A percentile compares a stretch with the other conserved stretches of the same genome.
Conservation (phyloP, 2,797 vertebrate genomes). For the Amblyopsis hoosieri region DNA sequence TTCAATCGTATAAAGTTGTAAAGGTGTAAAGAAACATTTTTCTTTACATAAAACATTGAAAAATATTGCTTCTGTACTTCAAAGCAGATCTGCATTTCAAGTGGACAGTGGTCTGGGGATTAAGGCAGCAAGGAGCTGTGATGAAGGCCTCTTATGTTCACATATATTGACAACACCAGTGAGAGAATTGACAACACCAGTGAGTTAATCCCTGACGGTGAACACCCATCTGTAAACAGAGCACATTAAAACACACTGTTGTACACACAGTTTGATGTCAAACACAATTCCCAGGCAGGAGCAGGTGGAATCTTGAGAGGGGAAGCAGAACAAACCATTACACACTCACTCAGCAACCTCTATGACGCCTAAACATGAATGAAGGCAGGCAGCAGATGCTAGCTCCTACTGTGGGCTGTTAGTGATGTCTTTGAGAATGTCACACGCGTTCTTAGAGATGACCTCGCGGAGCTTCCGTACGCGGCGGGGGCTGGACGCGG, state of each 20-base stretch:
- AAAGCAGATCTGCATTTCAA: conserved; percentile 34
- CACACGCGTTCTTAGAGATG: conserved; percentile 94
- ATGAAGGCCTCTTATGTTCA: conserved; percentile 62
- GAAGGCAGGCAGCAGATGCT: no score
- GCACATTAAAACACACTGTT: conserved; percentile 9
- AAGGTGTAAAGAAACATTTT: conserved; percentile 10
- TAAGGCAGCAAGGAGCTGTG: conserved; percentile 45
- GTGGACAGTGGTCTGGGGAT: conserved; percentile 31
- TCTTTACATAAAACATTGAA: neutral
- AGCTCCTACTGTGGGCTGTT: conserved; percentile 81
- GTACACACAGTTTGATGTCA: conserved; percentile 10
- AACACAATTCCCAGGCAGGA: conserved; percentile 5
- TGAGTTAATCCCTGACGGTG: conserved; percentile 14
- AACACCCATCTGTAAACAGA: conserved; percentile 16
- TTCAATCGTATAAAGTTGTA: conserved; percentile 15
- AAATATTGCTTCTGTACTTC: conserved; percentile 28
- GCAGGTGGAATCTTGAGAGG: conserved; percentile 14
- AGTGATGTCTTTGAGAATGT: conserved; percentile 91
- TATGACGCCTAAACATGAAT: no score
- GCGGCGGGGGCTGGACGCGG: conserved; percentile 81
- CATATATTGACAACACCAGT: conserved; percentile 53
- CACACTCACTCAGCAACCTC: neutral
- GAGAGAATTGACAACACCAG: conserved; percentile 44
- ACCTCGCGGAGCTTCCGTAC: conserved; percentile 91
- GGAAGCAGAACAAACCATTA: neutral